Conservation (phyloP, 2,888 invertebrate genomes). For the Sabatieria punctata region DNA sequence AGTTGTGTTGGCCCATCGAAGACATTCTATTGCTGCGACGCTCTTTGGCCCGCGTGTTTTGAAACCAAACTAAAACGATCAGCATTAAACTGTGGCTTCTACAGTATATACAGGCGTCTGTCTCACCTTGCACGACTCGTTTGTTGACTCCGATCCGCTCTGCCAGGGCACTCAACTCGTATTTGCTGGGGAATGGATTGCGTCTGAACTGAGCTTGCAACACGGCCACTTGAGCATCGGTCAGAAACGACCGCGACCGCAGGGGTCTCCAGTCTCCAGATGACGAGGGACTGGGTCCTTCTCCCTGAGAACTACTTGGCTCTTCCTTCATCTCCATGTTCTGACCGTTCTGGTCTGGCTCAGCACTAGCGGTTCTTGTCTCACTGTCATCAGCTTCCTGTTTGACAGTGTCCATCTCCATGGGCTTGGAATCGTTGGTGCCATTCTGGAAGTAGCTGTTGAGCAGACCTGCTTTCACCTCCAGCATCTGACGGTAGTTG, state of each 20-base stretch:
- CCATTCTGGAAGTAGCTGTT: neutral
- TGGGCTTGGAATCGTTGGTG: neutral
- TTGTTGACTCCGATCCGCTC: conserved; percentile 49
- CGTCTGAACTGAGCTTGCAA: conserved; percentile 70
- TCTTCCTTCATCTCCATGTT: no score
- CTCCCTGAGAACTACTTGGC: no score
- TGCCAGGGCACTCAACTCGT: conserved; percentile 76
- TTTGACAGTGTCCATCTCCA: neutral
- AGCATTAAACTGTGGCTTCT: neutral
- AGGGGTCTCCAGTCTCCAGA: conserved; percentile 34
- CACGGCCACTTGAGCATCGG: conserved; percentile 74
- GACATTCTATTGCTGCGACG: conserved; percentile 9
- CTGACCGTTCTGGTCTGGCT: no score
- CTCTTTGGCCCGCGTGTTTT: conserved; percentile 63
- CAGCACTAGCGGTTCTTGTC: neutral
- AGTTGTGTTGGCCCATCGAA: no score
- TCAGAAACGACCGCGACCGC: conserved; percentile 76
- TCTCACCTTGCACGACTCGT: conserved; percentile 46
- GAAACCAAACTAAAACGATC: conserved; percentile 69
- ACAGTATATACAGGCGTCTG: conserved; percentile 7
- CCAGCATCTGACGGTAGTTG: conserved; percentile 3
- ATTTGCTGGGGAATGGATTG: conserved; percentile 81
- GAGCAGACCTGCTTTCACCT: no score
- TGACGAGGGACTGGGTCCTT: conserved; percentile 14
- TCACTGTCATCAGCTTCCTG: neutral